phyloP scores from a whole-genome alignment of 2,113 vertebrate genomes.

The Cacatua alba region DNA sequence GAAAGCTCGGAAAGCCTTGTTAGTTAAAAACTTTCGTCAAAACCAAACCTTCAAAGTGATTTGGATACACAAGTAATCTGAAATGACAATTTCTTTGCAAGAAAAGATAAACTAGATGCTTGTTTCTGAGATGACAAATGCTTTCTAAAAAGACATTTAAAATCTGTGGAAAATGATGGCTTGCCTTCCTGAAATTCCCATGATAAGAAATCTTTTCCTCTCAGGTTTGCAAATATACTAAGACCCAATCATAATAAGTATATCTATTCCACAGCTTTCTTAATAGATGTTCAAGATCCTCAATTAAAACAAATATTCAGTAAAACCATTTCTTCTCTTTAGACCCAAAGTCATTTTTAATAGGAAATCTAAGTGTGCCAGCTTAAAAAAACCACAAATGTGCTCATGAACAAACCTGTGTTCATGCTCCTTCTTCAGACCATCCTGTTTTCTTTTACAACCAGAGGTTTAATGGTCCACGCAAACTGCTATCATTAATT shows the following conservation, averaged over 20 bases:
- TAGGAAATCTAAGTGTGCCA: background rate
- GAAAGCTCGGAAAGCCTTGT: background rate
- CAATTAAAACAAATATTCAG: background rate
- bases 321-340: background rate
- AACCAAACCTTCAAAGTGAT: background rate
- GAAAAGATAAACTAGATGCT: background rate
- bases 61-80: background rate
- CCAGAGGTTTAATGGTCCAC: background rate
- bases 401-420: background rate
- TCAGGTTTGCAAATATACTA: background rate
- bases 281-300: background rate
- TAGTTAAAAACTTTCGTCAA: background rate
- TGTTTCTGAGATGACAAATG: background rate
- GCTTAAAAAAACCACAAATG: background rate
- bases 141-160: background rate
- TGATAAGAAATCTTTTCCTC: background rate
- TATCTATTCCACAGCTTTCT: background rate
- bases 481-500: background rate
- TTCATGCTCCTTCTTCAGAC: background rate
- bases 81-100: background rate
- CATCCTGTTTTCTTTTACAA: background rate
- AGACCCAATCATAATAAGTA: background rate
- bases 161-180: background rate
- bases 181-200: background rate
- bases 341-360: background rate